These are phyloP conservation scores for Philonicus albiceps DNA, from an alignment of 2,888 invertebrate genomes.

Conservation along the genomic window DNA sequence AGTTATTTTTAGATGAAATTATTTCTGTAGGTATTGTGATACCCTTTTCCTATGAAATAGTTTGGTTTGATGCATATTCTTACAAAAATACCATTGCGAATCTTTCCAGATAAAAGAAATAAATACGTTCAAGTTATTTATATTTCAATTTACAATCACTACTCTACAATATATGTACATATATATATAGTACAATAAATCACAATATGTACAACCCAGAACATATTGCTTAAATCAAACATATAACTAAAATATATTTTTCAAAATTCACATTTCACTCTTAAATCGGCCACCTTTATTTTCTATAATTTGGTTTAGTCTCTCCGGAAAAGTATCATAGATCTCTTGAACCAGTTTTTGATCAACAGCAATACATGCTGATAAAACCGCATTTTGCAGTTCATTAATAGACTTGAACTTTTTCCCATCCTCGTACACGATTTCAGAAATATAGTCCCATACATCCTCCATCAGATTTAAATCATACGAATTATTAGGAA, in stretches of 20 bases:
- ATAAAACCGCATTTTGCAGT: background rate
- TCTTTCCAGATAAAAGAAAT: background rate
- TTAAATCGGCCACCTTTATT: background rate
- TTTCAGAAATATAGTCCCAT: background rate
- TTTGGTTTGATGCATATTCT: too few relatives aligned
- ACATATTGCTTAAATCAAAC: background rate
- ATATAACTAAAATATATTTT: background rate
- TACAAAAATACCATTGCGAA: too few relatives aligned
- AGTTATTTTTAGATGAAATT: too few relatives aligned
- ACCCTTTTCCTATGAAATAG: too few relatives aligned
- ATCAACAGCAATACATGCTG: background rate
- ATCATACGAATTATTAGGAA: background rate
- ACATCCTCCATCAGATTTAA: background rate
- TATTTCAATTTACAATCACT: background rate
- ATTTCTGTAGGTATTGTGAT: too few relatives aligned
- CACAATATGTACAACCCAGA: background rate
- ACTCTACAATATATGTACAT: background rate
- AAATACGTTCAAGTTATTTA: background rate
- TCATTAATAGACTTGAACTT: background rate
- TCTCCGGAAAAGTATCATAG: background rate
- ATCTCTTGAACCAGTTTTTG: background rate
- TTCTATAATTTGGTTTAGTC: background rate
- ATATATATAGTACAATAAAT: background rate
- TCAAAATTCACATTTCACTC: background rate
- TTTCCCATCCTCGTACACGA: background rate